A percentile compares a stretch with the other conserved stretches of the same genome.
phyloP scores from a whole-genome alignment of 2,888 invertebrate species.

The Pseudeuparius sepicola region DNA sequence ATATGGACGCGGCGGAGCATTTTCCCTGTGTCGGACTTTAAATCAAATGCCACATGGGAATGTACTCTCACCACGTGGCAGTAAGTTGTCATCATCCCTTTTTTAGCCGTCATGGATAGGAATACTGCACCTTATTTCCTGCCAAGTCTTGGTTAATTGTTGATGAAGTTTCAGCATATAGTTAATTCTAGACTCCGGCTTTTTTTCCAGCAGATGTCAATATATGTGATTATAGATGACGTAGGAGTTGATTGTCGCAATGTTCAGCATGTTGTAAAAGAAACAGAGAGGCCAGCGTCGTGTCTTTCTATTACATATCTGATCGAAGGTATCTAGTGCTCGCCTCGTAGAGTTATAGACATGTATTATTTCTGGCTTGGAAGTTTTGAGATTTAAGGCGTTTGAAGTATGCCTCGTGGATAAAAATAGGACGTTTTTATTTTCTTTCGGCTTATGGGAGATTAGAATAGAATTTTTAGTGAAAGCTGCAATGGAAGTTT shows the following conservation, averaged over 20 bases:
- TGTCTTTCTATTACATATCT: conserved; percentile 1
- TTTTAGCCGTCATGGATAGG: neutral
- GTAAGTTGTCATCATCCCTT: neutral
- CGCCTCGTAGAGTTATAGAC: no score
- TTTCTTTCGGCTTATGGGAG: no score
- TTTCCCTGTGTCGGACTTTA: no score
- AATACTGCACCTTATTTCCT: neutral
- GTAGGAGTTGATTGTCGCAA: neutral
- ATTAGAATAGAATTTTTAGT: no score
- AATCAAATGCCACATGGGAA: no score
- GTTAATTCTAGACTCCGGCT: neutral
- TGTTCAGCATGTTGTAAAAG: neutral
- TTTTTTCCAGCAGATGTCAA: neutral
- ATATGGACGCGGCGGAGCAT: no score
- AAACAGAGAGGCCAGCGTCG: no score
- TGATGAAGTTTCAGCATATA: neutral
- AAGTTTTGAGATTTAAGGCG: neutral
- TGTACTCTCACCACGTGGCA: no score
- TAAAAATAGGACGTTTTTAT: no score
- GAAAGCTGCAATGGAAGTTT: no score
- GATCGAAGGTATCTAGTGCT: no score
- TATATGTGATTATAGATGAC: neutral
- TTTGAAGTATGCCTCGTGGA: neutral
- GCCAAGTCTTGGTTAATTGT: neutral
- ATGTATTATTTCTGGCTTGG: conserved; percentile 7